These are phyloP conservation scores for Macrotus californicus DNA, from an alignment of 2,113 vertebrate genomes.

Conservation along the genomic window DNA sequence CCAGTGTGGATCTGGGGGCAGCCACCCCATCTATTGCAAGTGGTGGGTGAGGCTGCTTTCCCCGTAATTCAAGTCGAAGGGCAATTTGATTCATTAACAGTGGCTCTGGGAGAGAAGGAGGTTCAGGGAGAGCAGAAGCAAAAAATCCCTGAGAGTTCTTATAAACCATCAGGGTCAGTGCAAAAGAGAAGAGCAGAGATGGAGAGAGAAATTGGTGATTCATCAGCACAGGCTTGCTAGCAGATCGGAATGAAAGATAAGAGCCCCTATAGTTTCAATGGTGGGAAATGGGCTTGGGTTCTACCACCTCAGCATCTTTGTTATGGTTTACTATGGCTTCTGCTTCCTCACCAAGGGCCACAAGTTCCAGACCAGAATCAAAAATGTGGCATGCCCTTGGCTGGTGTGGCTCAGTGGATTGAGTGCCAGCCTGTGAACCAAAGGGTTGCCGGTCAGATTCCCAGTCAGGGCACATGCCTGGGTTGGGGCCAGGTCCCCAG, in stretches of 20 bases:
- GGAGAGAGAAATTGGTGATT: slow-evolving; percentile 42
- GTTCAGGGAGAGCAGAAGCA: slow-evolving; percentile 52
- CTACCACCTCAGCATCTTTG: slow-evolving; percentile 21
- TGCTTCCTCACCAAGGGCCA: slow-evolving; percentile 11
- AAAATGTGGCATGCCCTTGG: background rate
- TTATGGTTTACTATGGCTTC: background rate
- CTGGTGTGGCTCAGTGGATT: no score
- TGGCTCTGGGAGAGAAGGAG: slow-evolving; percentile 36
- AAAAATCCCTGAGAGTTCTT: slow-evolving; percentile 42
- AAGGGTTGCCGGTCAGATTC: no score
- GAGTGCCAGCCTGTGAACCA: no score
- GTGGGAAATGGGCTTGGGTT: slow-evolving; percentile 18
- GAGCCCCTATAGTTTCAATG: slow-evolving; percentile 18
- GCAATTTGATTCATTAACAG: slow-evolving; percentile 71
- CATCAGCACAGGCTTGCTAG: slow-evolving; percentile 29
- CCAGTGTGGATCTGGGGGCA: slow-evolving; percentile 51
- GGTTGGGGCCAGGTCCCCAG: no score
- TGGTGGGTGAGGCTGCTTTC: slow-evolving; percentile 39
- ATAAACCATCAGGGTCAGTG: slow-evolving; percentile 51
- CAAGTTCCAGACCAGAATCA: slow-evolving; percentile 21
- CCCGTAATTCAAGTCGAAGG: slow-evolving; percentile 60
- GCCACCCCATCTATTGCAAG: slow-evolving; percentile 55
- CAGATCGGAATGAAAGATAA: slow-evolving; percentile 62
- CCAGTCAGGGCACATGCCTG: no score
- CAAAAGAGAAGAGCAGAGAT: slow-evolving; percentile 40